Base-by-base conservation (phyloP, 2,113 vertebrate species). In the Oncorhynchus nerka region DNA sequence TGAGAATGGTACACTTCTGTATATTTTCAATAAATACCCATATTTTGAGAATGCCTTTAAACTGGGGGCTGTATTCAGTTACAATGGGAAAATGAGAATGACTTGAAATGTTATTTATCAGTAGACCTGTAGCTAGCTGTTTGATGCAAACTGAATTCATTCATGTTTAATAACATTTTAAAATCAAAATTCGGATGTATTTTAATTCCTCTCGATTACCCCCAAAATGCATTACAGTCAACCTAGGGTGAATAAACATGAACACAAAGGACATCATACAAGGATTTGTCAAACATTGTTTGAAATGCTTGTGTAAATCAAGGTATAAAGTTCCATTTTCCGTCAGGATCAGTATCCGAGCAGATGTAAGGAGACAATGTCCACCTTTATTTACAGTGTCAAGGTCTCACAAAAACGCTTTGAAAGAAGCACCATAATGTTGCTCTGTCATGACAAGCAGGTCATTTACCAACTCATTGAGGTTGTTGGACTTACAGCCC, bases 131-230 rank as follows among this genome's bases (percentile, higher is more conserved):
- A 88, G 86, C 71, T 45, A 89, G 86, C 71, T 34, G 79, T 78
- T 78, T 82, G 77, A 84, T 87, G 85, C 83, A 81, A 83, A 82
- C 74, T 49, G 84, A 88, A 84, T 77, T 85, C 87, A 90, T 92
- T 87, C 85, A 55, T 11, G 9, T 75, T 78, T 16, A 74, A 81
- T 77, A 88, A 85, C 85, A 85, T 87, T 90, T 89, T 89, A 81
- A 73, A 87, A 86, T 89, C 89, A 81, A 73, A 87, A 86, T 85
- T 19, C 81, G 77, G 81, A 89, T 88, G 81, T 59, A 83, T 85
- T 89, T 87, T 76, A 89, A 83, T 28, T 71, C 49, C 45, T 15
- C 39, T 65, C 24, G 81, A 91, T 70, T 90, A 85, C 83, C 86
- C 71, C 79, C 87, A 70, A 86, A 84, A 83, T 85, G 78, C 79